Base-by-base conservation (phyloP, 2,888 invertebrate species). In the Watsonalla cultraria region DNA sequence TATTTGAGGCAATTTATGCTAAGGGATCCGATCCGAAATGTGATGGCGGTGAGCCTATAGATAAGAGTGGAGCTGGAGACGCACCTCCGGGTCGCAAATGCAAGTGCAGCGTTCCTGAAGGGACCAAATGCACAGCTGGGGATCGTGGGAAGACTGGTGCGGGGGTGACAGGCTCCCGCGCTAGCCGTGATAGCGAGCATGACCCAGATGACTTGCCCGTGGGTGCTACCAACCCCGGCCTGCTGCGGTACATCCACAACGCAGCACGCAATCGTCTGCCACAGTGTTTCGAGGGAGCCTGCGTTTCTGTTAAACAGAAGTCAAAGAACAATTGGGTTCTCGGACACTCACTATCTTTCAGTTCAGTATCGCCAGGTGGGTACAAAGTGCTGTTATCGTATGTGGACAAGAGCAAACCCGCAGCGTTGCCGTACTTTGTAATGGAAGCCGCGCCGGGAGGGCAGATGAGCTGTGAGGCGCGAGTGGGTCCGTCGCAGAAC, bases 391-490 rank as follows among this genome's bases (percentile, higher is more conserved):
- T 88, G 46, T 54, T 90, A 47, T 90, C 89, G 0, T 90, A 89
- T 58, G 73, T 74, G 33, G 83, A 86, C 60, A 86, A 82, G 53
- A 64, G 62, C 7, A 87, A 80, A 45, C 72, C 80, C 0, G 60
- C 74, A 8, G 72, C 76, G 2, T 54, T 90, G 53, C 89, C 89
- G 0, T 90, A 90, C 59, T 90, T 90, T 47, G 82, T 90, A 51
- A 83, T 90, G 86, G 90, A 90, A 63, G 84, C 86, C 5, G 88
- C 91, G 0, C 91, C 91, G 0, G 89, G 90, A 0, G 90, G 91
- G 1, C 89, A 90, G 64, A 72, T 88, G 79, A 90, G 90, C 62
- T 84, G 85, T 54, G 89, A 90, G 57, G 72, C 83, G 54, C 86
- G 90, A 0, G 89, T 88, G 33, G 82, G 80, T 0, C 90, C 90